phyloP scores from a whole-genome alignment of 2,797 vertebrate species.

The Podarcis lilfordi region DNA sequence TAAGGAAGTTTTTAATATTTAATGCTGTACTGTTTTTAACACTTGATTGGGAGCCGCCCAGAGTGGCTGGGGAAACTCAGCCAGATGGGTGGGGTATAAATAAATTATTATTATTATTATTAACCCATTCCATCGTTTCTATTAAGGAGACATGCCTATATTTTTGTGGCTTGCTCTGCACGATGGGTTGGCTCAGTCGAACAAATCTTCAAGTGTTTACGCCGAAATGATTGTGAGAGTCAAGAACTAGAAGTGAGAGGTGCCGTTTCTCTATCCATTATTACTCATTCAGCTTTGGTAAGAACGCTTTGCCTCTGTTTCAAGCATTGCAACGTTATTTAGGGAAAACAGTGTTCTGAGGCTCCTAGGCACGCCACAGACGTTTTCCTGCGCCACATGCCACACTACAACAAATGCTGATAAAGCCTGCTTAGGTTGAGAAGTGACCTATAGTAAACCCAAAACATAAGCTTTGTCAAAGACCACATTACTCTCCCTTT shows the following conservation, averaged over 20 bases:
- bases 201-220: neutral
- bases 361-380: neutral
- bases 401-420: neutral
- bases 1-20: too few species aligned
- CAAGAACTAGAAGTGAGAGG: neutral
- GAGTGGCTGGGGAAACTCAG: too few species aligned
- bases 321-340: neutral
- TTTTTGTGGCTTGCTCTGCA: neutral
- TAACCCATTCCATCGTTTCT: neutral
- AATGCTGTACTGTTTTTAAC: too few species aligned
- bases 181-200: neutral
- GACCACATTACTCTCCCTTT: constrained; percentile 10
- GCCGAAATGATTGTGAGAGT: neutral
- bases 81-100: too few species aligned
- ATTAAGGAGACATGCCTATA: neutral
- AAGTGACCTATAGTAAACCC: constrained; percentile 19
- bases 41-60: too few species aligned
- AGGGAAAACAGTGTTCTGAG: neutral
- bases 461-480: neutral
- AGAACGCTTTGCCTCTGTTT: neutral
- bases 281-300: neutral
- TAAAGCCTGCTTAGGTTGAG: neutral
- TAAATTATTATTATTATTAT: too few species aligned
- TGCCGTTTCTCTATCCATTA: too few species aligned
- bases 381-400: neutral